Evolutionary conservation across 64 coral and sea anemone species (phyloP), one percentile per base, ranked within the genome.

Genomic region (Porites australiensis): DNA sequence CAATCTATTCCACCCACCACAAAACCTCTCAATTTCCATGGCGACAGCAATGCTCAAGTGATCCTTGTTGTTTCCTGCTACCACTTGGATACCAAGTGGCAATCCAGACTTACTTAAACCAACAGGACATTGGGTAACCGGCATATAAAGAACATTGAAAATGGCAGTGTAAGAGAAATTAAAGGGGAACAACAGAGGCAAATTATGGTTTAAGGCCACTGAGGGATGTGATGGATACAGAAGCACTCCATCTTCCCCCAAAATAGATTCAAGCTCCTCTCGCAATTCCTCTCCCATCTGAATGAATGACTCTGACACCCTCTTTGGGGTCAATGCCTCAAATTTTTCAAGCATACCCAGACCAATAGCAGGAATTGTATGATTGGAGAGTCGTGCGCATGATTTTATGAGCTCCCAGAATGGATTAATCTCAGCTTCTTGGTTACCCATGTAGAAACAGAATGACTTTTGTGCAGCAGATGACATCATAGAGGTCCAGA

Each of bases 121-220:
- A 45, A 93, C 58, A 20, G 96, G 96, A 47, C 93, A 95, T 50
- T 98, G 96, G 6, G 96, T 95, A 23, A 95, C 93, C 14, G 96
- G 96, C 21, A 98, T 70, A 87, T 98, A 93, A 12, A 98, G 87
- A n/a, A 95, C 93, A 79, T 98, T 98, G 46, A 98, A 98, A 72
- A 98, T 98, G 18, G 82, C 96, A 21, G 96, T 98, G 74, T 98
- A 98, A 3, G 94, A 78, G 68, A 95, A 98, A 57, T 95, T 98
- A 70, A 92, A 93, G 4, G 90, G 93, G 20, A 93, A 86, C 11
- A 98, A 74, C 50, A 98, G 85, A 23, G 96, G 96, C 6, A 89
- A 49, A 55, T 95, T 95, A 63, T 98, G 96, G 18, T 88, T 88
- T 12, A 95, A 69, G 50, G 93, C 96, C 12, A 73, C 23, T 14